These are phyloP conservation scores for Xiphorhynchus erythropygius DNA, from an alignment of 2,797 vertebrate species.

Conservation along the genomic window DNA sequence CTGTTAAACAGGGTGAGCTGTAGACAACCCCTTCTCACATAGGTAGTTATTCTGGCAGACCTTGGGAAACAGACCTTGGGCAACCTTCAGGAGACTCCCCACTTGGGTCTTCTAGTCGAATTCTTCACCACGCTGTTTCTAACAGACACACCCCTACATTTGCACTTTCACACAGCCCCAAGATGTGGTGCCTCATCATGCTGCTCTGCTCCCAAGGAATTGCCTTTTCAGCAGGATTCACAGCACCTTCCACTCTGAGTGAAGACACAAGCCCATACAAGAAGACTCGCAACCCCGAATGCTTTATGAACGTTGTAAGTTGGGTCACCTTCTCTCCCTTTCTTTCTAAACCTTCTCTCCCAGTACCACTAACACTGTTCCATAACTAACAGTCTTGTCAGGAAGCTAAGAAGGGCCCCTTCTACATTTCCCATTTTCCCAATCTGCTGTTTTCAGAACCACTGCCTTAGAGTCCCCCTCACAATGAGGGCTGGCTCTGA, in stretches of 20 bases:
- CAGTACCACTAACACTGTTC: neutral
- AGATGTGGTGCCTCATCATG: constrained; percentile 7
- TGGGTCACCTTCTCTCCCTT: neutral
- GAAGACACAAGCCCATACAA: neutral
- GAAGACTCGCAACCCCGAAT: neutral
- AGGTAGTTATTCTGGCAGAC: neutral
- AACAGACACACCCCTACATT: neutral
- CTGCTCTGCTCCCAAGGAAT: constrained; percentile 19
- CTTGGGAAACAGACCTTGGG: neutral
- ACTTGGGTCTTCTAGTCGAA: neutral
- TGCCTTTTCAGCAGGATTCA: neutral
- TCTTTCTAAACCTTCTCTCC: neutral
- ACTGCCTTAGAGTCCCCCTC: neutral
- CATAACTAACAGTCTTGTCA: neutral
- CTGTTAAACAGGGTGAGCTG: neutral
- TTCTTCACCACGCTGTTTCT: neutral
- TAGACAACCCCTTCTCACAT: neutral
- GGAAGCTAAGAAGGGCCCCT: neutral
- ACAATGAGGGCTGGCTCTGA: fast-evolving
- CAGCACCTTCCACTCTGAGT: neutral
- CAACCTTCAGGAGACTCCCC: neutral
- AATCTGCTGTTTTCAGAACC: neutral
- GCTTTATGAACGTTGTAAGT: constrained; percentile 59
- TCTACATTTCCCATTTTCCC: neutral
- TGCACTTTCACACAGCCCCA: constrained; percentile 5